Evolutionary conservation across 2,888 invertebrate species (phyloP).

Genomic region (Rhodophaea formosa): DNA sequence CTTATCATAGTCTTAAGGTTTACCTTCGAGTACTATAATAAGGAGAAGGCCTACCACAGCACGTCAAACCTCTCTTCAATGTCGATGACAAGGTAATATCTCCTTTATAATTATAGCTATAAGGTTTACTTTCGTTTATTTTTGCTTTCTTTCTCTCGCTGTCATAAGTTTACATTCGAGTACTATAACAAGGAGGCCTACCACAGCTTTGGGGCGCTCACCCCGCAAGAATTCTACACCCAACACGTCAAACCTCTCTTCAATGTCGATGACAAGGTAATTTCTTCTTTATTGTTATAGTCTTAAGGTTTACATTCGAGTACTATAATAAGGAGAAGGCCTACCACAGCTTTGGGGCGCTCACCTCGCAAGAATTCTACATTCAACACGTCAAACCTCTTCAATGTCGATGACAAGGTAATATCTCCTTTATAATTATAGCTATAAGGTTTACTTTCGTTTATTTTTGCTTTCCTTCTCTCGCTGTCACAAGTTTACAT

Average conservation of each 20-base stretch:
- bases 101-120: neutral
- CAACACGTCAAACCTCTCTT: slow-evolving; percentile 88
- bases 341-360: slow-evolving; percentile 87
- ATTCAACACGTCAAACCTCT: slow-evolving; percentile 87
- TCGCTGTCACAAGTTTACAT: slow-evolving; percentile 87
- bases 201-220: slow-evolving; percentile 87
- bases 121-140: slow-evolving; percentile 91
- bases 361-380: slow-evolving; percentile 91
- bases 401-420: slow-evolving; percentile 91
- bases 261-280: slow-evolving; percentile 91
- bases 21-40: slow-evolving; percentile 93
- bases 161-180: slow-evolving; percentile 91
- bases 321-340: slow-evolving; percentile 91
- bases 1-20: slow-evolving; percentile 80
- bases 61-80: slow-evolving; percentile 89
- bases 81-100: slow-evolving; percentile 88
- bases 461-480: slow-evolving; percentile 77
- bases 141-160: slow-evolving; percentile 46
- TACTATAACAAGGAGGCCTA: slow-evolving; percentile 90
- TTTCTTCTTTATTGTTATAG: neutral
- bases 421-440: neutral
- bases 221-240: slow-evolving; percentile 90
- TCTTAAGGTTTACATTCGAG: slow-evolving; percentile 90
- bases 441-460: slow-evolving; percentile 86
- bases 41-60: slow-evolving; percentile 86